A percentile compares a stretch with the other conserved stretches of the same genome.
Evolutionary conservation across 1,140 invertebrate species (phyloP).

Genomic region (Thaumetopoea pityocampa): DNA sequence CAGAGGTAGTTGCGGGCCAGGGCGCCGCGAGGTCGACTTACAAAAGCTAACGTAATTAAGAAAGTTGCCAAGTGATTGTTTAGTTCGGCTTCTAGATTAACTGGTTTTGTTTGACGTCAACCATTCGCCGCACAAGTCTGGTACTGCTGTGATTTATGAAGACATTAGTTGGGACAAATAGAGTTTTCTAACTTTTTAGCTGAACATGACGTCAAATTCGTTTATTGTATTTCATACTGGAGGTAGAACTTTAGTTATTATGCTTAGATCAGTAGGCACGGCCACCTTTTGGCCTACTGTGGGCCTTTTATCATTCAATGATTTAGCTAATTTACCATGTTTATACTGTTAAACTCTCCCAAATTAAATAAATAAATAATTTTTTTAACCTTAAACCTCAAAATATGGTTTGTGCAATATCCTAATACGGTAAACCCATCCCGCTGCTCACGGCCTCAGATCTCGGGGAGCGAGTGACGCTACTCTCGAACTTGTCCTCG

Average conservation of each 20-base stretch:
- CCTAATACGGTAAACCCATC: slow-evolving; percentile 15
- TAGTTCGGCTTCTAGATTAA: background rate
- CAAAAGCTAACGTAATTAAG: slow-evolving; percentile 3
- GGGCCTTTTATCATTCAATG: too few species aligned
- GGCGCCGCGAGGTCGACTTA: background rate
- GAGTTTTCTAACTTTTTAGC: slow-evolving; percentile 1
- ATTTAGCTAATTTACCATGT: too few species aligned
- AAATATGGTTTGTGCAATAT: background rate
- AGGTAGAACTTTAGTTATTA: too few species aligned
- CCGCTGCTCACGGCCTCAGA: slow-evolving; percentile 16
- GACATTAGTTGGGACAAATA: background rate
- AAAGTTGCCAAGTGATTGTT: slow-evolving; percentile 3
- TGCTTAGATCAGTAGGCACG: too few species aligned
- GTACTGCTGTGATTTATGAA: background rate
- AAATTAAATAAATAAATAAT: too few species aligned
- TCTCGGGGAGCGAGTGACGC: slow-evolving; percentile 26
- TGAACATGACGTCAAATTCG: too few species aligned
- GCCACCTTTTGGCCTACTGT: too few species aligned
- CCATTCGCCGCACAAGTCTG: background rate
- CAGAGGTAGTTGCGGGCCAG: background rate
- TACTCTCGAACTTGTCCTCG: slow-evolving; percentile 32
- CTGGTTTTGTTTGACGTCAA: slow-evolving; percentile 2
- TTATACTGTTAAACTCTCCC: too few species aligned
- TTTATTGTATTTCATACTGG: too few species aligned
- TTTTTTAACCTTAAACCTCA: too few species aligned